These are phyloP conservation scores for Perccottus glenii DNA, from an alignment of 2,113 vertebrate genomes.

Conservation along the genomic window DNA sequence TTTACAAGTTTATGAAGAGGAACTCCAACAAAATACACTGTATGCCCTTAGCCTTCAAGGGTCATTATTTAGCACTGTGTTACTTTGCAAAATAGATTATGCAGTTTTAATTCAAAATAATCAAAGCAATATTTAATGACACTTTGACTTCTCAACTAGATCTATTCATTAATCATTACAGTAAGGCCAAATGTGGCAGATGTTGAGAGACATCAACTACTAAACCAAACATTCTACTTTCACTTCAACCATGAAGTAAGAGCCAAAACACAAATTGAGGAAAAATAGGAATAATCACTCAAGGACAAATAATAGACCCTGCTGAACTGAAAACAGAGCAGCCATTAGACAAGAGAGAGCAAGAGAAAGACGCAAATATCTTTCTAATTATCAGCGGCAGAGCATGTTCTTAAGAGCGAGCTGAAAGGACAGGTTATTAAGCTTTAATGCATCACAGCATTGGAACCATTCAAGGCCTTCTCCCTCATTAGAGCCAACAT, in stretches of 20 bases:
- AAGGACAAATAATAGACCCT: slow-evolving; percentile 63
- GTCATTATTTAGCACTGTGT: too few species aligned
- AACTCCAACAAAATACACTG: too few species aligned
- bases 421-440: slow-evolving; percentile 77
- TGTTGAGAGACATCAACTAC: slow-evolving; percentile 14
- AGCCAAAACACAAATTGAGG: slow-evolving; percentile 41
- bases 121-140: slow-evolving; percentile 12
- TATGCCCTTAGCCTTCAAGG: too few species aligned
- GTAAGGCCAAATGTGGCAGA: slow-evolving; percentile 4
- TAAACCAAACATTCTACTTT: slow-evolving; percentile 36
- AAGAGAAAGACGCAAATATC: slow-evolving; percentile 65
- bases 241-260: slow-evolving; percentile 39
- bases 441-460: slow-evolving; percentile 75
- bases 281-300: slow-evolving; percentile 44
- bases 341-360: slow-evolving; percentile 65
- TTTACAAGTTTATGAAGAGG: too few species aligned
- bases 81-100: background rate
- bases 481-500: slow-evolving; percentile 70
- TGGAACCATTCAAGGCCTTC: slow-evolving; percentile 73
- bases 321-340: slow-evolving; percentile 61
- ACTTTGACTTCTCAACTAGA: slow-evolving; percentile 11
- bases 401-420: slow-evolving; percentile 66
- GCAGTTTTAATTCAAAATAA: slow-evolving; percentile 4
- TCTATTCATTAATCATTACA: slow-evolving; percentile 10
- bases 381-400: slow-evolving; percentile 74